Percentiles rank a stretch among this genome's conserved stretches.
Evolutionary conservation across 2,797 vertebrate species (phyloP).

Genomic region (Mus caroli): DNA sequence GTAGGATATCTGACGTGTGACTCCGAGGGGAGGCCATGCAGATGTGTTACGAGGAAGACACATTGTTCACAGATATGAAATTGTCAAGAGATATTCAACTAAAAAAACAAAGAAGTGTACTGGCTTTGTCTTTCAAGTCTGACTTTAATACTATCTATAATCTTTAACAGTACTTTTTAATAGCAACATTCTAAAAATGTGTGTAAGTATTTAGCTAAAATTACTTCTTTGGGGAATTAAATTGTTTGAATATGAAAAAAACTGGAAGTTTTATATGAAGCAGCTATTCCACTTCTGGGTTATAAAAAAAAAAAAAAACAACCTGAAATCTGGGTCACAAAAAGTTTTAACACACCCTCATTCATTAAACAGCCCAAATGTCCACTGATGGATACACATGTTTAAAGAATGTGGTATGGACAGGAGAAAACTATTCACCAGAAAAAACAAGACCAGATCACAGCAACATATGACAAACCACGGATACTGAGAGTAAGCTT

Average conservation of each 20-base stretch:
- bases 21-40: background rate
- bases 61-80: background rate
- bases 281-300: background rate
- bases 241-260: background rate
- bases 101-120: background rate
- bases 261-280: background rate
- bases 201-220: conserved; percentile 36
- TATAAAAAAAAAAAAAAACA: background rate
- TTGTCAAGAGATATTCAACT: background rate
- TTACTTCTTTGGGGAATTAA: background rate
- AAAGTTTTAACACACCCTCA: background rate
- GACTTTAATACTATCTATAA: background rate
- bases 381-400: too few species aligned
- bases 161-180: background rate
- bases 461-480: too few species aligned
- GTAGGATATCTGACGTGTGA: background rate
- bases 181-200: background rate
- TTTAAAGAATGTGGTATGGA: background rate
- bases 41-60: background rate
- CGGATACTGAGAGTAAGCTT: background rate
- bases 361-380: background rate
- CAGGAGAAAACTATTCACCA: background rate
- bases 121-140: background rate
- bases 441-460: background rate
- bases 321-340: background rate